phyloP scores from a whole-genome alignment of 1,140 invertebrate species.

The Zaprionus capensis region DNA sequence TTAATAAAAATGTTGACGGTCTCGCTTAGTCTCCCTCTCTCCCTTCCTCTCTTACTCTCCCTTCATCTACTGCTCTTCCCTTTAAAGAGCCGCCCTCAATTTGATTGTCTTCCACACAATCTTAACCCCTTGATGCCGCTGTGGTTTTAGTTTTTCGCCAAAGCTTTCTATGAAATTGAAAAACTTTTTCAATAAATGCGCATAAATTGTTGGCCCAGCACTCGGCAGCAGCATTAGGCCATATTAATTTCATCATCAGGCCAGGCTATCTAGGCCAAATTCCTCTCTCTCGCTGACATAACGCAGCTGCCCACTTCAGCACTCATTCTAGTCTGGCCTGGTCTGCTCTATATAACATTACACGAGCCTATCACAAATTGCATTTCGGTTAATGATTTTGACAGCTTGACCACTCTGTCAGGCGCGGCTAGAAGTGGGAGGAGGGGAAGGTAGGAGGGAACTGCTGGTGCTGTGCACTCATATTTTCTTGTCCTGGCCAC shows the following conservation, averaged over 20 bases:
- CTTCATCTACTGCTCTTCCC: neutral
- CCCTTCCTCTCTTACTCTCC: too few relatives aligned
- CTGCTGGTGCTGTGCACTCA: constrained; percentile 38
- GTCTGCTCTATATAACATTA: neutral
- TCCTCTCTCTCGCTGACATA: neutral
- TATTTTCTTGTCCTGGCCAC: constrained; percentile 52
- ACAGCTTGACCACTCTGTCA: constrained; percentile 33
- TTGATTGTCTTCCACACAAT: constrained; percentile 68
- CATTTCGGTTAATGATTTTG: constrained; percentile 46
- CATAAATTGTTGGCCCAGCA: constrained; percentile 57
- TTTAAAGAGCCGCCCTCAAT: constrained; percentile 41
- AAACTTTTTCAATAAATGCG: constrained; percentile 77
- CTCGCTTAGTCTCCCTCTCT: constrained; percentile 6
- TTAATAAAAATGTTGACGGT: constrained; percentile 55
- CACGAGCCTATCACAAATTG: constrained; percentile 53
- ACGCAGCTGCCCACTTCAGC: neutral
- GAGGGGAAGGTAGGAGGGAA: neutral
- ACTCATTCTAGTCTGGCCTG: neutral
- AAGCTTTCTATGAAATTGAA: constrained; percentile 77
- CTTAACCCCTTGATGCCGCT: constrained; percentile 69
- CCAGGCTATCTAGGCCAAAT: constrained; percentile 5
- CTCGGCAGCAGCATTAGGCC: constrained; percentile 12
- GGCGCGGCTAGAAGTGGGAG: neutral
- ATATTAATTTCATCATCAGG: constrained; percentile 28
- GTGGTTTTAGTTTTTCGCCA: constrained; percentile 50